A percentile compares a stretch with the other conserved stretches of the same genome.
Conservation (phyloP, 2,797 vertebrate genomes). For the Hoplostethus mediterraneus region DNA sequence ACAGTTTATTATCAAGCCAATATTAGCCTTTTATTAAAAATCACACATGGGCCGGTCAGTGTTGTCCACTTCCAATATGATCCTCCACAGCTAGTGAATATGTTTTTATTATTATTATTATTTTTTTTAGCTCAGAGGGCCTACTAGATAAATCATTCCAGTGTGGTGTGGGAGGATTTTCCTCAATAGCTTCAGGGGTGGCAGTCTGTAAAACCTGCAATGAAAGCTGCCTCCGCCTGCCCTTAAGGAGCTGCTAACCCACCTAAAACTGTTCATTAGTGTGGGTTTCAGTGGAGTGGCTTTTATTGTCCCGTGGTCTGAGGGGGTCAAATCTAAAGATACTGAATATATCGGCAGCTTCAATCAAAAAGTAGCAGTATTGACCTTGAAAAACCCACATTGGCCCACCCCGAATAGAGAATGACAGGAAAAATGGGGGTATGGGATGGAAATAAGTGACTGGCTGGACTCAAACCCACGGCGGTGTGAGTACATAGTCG, state of each 20-base stretch:
- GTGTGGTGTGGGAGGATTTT: constrained; percentile 62
- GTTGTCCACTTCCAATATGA: constrained; percentile 29
- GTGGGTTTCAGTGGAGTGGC: constrained; percentile 31
- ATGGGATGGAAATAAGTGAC: constrained; percentile 1
- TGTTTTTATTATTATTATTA: constrained; percentile 54
- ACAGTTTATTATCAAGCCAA: constrained; percentile 4
- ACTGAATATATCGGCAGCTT: not conserved
- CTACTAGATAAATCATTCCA: constrained; percentile 50
- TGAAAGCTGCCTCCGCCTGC: constrained; percentile 64
- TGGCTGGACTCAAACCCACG: constrained; percentile 27
- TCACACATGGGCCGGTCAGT: constrained; percentile 13
- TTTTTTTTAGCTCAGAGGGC: constrained; percentile 41
- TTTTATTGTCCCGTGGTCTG: constrained; percentile 35
- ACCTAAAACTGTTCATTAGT: constrained; percentile 65
- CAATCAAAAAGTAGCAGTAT: too few relatives aligned
- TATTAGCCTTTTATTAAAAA: constrained; percentile 52
- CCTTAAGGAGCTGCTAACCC: constrained; percentile 61
- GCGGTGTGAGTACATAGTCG: constrained; percentile 47
- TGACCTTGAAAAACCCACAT: constrained; percentile 2
- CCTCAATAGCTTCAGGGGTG: constrained; percentile 63
- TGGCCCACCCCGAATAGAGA: constrained; percentile 32
- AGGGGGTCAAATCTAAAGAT: constrained; percentile 8
- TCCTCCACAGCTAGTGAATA: constrained; percentile 33
- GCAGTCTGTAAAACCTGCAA: constrained; percentile 68
- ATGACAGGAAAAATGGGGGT: constrained; percentile 1